Conservation (phyloP, 2,113 vertebrate species). For the Bufo gargarizans region DNA sequence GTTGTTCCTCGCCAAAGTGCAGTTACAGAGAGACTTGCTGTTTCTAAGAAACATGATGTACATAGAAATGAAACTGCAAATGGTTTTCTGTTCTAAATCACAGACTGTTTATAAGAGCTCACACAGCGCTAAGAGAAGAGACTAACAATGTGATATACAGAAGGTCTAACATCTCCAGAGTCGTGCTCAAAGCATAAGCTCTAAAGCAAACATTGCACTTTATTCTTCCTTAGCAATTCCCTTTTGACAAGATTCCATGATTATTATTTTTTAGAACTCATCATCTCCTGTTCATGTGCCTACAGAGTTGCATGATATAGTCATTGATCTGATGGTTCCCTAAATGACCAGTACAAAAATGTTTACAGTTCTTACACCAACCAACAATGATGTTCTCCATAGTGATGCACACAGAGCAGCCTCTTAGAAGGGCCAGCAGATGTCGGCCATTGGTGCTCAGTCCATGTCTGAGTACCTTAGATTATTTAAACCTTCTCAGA, state of each 20-base stretch:
- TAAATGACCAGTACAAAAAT: too few relatives aligned
- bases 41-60: constrained; percentile 27
- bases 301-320: background rate
- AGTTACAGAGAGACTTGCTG: background rate
- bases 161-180: background rate
- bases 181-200: background rate
- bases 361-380: too few relatives aligned
- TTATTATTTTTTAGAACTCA: background rate
- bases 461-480: background rate
- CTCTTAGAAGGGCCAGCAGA: too few relatives aligned
- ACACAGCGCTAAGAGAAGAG: background rate
- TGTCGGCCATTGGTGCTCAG: too few relatives aligned
- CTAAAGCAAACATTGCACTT: background rate
- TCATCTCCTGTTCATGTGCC: background rate
- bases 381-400: too few relatives aligned
- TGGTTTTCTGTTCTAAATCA: background rate
- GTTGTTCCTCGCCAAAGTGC: background rate
- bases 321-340: background rate
- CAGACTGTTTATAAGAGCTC: background rate
- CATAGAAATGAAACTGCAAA: background rate
- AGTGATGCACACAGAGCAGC: too few relatives aligned
- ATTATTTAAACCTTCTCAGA: background rate
- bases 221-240: background rate
- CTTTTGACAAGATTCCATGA: background rate
- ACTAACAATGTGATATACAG: background rate